Percentiles rank a stretch among this genome's conserved stretches.
Conservation (phyloP, 2,113 vertebrate species). For the Sula dactylatra region DNA sequence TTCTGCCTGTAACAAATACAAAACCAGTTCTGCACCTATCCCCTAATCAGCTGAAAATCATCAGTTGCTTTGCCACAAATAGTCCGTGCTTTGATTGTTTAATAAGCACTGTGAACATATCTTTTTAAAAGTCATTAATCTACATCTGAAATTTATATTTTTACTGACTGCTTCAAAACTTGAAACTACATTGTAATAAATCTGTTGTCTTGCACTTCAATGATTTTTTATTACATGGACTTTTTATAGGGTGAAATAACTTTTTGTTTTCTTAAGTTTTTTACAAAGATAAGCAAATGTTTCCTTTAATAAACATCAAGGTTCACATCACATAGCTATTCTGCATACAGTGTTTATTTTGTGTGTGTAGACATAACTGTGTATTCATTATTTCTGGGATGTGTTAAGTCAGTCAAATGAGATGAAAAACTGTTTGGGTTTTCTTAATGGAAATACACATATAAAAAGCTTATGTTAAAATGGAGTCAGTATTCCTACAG, state of each 20-base stretch:
- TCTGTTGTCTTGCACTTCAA: neutral
- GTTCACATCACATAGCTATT: slow-evolving; percentile 15
- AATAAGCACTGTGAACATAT: neutral
- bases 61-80: neutral
- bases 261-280: neutral
- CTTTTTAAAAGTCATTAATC: neutral
- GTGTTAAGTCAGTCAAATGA: slow-evolving; percentile 39
- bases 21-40: neutral
- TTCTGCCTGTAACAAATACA: neutral
- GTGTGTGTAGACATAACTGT: neutral
- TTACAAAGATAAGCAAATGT: slow-evolving; percentile 37
- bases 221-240: neutral
- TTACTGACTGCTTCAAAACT: neutral
- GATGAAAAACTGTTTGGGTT: neutral
- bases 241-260: slow-evolving; percentile 22
- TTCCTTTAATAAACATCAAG: slow-evolving; percentile 38
- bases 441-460: neutral
- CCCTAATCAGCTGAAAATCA: neutral
- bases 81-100: neutral
- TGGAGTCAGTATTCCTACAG: slow-evolving; percentile 4
- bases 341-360: slow-evolving; percentile 1
- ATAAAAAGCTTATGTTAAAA: slow-evolving; percentile 38
- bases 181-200: neutral
- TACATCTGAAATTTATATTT: neutral
- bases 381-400: slow-evolving; percentile 50